A percentile compares a stretch with the other conserved stretches of the same genome.
Conservation (phyloP, 2,888 invertebrate genomes). For the Caenorhabditis doughertyi region DNA sequence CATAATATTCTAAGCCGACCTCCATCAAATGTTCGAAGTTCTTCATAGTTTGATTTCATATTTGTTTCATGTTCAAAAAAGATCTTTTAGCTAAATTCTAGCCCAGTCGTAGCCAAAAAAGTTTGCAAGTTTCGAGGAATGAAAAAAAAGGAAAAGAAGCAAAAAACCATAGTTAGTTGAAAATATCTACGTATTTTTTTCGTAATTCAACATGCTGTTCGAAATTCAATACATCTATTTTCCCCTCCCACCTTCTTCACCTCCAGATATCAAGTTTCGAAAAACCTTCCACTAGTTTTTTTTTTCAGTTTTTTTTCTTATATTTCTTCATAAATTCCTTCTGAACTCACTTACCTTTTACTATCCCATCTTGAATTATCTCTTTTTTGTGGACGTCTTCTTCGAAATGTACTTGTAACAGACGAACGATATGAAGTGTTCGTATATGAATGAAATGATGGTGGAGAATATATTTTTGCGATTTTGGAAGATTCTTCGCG, state of each 20-base stretch:
- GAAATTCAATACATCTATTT: slow-evolving; percentile 48
- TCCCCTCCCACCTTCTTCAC: slow-evolving; percentile 9
- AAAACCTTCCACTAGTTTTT: background rate
- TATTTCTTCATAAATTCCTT: background rate
- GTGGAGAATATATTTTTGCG: slow-evolving; percentile 9
- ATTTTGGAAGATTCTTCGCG: slow-evolving; percentile 17
- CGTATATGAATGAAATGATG: background rate
- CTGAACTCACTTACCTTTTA: slow-evolving; percentile 42
- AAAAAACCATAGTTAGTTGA: slow-evolving; percentile 11
- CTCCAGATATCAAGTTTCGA: slow-evolving; percentile 38
- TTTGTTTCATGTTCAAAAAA: no score
- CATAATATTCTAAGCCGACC: no score
- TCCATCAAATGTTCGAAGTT: no score
- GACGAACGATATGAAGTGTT: background rate
- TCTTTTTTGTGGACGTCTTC: background rate
- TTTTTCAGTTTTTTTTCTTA: no score
- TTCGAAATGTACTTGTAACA: background rate
- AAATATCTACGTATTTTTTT: slow-evolving; percentile 32
- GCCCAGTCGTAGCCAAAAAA: no score
- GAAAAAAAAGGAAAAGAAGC: background rate
- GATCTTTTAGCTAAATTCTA: no score
- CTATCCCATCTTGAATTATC: slow-evolving; percentile 10
- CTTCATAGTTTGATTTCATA: no score
- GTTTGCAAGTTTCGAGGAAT: background rate
- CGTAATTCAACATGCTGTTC: slow-evolving; percentile 46